Evolutionary conservation across 1,140 invertebrate genomes (phyloP).

Genomic region (Periplaneta americana): DNA sequence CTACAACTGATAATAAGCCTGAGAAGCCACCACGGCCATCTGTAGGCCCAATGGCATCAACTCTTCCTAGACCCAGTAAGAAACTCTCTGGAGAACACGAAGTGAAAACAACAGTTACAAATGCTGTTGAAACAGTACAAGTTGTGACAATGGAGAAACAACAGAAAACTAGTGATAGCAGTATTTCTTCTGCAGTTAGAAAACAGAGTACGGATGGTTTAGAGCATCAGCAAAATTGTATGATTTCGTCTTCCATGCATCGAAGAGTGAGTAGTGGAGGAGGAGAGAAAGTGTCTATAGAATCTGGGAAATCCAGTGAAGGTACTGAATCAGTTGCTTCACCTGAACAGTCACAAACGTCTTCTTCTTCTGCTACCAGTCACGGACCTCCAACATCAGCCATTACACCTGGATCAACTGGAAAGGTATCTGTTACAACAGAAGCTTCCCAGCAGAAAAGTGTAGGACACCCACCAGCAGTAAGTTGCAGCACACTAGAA

Average conservation of each 20-base stretch:
- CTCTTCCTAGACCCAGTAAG: slow-evolving; percentile 11
- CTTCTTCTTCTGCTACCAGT: background rate
- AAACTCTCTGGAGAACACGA: background rate
- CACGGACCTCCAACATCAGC: background rate
- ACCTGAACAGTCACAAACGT: background rate
- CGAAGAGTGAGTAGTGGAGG: background rate
- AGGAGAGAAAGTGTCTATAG: background rate
- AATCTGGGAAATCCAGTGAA: background rate
- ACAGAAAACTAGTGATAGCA: background rate
- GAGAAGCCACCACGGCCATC: slow-evolving; percentile 14
- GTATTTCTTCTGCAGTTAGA: background rate
- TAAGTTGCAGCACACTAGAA: background rate
- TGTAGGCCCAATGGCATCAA: slow-evolving; percentile 8
- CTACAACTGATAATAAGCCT: background rate
- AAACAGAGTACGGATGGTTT: background rate
- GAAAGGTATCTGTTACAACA: background rate
- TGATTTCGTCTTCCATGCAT: background rate
- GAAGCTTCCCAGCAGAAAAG: background rate
- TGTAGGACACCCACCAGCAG: background rate
- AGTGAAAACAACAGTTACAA: background rate
- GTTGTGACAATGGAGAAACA: background rate
- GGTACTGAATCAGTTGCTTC: background rate
- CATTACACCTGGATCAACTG: background rate
- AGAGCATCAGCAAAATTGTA: background rate
- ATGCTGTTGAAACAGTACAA: background rate